phyloP scores from a whole-genome alignment of 2,113 vertebrate species.

The Cnemophilus loriae region DNA sequence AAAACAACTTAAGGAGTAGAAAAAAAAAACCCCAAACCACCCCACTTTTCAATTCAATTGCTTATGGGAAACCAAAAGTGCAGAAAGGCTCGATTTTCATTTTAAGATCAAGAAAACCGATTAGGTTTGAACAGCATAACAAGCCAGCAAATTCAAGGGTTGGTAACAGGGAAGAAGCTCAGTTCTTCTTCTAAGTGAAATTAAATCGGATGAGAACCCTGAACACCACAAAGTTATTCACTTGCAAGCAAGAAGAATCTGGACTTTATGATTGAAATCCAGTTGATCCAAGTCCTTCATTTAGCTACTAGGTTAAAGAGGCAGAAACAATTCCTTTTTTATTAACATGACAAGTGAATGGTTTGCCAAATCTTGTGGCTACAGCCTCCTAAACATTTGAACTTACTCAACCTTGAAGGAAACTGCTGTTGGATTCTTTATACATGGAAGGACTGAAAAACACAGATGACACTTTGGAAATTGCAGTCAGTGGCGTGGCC shows the following conservation, averaged over 20 bases:
- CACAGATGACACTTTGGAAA: constrained; percentile 45
- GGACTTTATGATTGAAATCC: constrained; percentile 16
- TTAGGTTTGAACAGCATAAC: constrained; percentile 3
- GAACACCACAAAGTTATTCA: not conserved
- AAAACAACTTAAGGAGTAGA: not conserved
- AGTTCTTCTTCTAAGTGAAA: not conserved
- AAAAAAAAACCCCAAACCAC: not conserved
- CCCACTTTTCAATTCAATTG: not conserved
- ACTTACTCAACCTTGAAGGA: constrained; percentile 51
- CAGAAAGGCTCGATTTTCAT: constrained; percentile 9
- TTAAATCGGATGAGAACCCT: not conserved
- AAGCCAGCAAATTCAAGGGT: not conserved
- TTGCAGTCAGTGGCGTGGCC: not conserved
- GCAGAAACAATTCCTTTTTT: constrained; percentile 50
- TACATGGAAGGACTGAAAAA: constrained; percentile 25
- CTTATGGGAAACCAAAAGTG: not conserved
- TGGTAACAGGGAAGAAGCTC: not conserved
- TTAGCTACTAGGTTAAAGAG: constrained; percentile 15
- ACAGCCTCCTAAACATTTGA: constrained; percentile 27
- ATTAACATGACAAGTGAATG: constrained; percentile 34
- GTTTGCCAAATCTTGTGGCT: constrained; percentile 46
- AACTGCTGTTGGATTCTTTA: constrained; percentile 41
- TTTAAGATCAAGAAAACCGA: not conserved
- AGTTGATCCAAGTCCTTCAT: constrained; percentile 8
- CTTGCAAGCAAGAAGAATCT: not conserved